Conservation (phyloP, 2,888 invertebrate species). For the Caenorhabditis sp. region DNA sequence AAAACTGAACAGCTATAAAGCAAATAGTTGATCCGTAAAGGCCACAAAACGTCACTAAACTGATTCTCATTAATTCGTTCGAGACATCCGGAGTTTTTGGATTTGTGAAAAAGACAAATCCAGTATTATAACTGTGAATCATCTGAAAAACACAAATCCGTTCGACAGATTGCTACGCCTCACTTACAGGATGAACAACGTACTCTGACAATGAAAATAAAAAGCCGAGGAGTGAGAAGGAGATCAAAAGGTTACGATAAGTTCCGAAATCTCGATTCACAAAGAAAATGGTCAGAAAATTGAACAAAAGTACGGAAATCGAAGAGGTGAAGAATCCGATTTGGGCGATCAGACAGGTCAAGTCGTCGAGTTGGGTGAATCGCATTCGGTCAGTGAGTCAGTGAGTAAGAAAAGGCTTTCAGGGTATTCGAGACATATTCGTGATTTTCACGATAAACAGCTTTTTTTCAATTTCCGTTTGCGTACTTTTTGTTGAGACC, state of each 20-base stretch:
- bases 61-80: slow-evolving; percentile 13
- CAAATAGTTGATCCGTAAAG: slow-evolving; percentile 28
- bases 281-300: slow-evolving; percentile 16
- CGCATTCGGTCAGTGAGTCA: too few relatives aligned
- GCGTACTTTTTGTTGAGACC: too few relatives aligned
- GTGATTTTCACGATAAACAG: not conserved
- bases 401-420: not conserved
- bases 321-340: slow-evolving; percentile 17
- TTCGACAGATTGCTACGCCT: not conserved
- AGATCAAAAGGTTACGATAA: slow-evolving; percentile 19
- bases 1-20: slow-evolving; percentile 28
- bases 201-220: slow-evolving; percentile 28
- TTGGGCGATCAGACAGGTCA: slow-evolving; percentile 13
- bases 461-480: not conserved
- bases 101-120: slow-evolving; percentile 26
- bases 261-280: slow-evolving; percentile 36
- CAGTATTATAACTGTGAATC: slow-evolving; percentile 27
- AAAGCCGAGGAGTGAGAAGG: slow-evolving; percentile 24
- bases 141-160: slow-evolving; percentile 1
- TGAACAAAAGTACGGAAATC: slow-evolving; percentile 11
- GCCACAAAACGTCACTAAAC: slow-evolving; percentile 16
- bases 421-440: not conserved
- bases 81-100: slow-evolving; percentile 6
- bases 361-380: slow-evolving; percentile 6
- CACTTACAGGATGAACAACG: slow-evolving; percentile 30